These are phyloP conservation scores for Halocaridina rubra DNA, from an alignment of 2,888 invertebrate genomes.

Conservation along the genomic window DNA sequence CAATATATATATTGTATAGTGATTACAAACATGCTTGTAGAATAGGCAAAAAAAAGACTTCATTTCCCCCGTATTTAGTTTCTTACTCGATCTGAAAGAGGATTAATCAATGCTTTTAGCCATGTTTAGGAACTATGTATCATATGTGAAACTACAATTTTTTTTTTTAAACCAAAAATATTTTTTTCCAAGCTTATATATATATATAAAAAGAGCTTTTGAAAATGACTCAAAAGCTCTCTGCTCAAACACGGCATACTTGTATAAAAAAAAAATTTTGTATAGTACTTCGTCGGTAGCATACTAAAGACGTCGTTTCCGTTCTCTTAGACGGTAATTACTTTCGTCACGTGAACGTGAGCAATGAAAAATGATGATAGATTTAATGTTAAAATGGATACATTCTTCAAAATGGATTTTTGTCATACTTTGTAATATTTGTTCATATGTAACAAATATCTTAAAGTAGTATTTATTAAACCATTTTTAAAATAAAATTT, in stretches of 20 bases:
- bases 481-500: background rate
- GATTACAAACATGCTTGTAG: constrained; percentile 52
- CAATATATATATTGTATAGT: constrained; percentile 53
- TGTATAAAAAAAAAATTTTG: constrained; percentile 51
- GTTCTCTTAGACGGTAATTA: constrained; percentile 30
- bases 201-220: constrained; percentile 45
- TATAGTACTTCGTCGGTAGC: too few species aligned
- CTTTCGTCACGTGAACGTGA: constrained; percentile 41
- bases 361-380: too few species aligned
- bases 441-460: background rate
- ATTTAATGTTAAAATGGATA: too few species aligned
- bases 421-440: background rate
- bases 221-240: constrained; percentile 46
- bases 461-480: background rate
- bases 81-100: constrained; percentile 46
- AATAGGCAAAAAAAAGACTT: constrained; percentile 51
- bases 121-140: too few species aligned
- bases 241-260: constrained; percentile 50
- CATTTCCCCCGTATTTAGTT: constrained; percentile 54
- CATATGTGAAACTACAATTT: constrained; percentile 2
- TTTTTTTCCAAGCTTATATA: constrained; percentile 36
- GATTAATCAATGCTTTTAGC: constrained; percentile 54
- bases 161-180: constrained; percentile 12
- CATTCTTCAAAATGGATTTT: too few species aligned
- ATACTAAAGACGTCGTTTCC: too few species aligned